phyloP scores from a whole-genome alignment of 2,113 vertebrate species.

The Coregonus clupeaformis region DNA sequence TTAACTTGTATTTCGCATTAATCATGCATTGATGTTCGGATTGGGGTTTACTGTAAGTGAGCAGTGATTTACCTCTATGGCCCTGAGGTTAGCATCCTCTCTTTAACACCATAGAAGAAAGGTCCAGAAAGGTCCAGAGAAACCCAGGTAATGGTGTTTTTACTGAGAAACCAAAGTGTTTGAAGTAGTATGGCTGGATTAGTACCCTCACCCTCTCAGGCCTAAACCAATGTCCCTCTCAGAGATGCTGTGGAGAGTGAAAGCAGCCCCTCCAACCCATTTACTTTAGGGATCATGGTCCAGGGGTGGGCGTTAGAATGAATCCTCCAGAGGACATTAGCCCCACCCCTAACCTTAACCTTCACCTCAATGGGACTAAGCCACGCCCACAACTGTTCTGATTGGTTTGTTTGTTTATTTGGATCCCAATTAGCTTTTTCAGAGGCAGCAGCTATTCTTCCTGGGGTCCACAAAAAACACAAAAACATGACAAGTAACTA shows the following conservation, averaged over 20 bases:
- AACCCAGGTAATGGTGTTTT: slow-evolving; percentile 46
- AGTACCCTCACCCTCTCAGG: slow-evolving; percentile 35
- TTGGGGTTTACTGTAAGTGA: slow-evolving; percentile 15
- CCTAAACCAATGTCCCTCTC: slow-evolving; percentile 16
- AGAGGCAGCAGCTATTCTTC: no score
- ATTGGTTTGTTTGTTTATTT: background rate
- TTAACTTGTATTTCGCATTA: no score
- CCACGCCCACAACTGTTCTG: background rate
- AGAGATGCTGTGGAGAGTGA: slow-evolving; percentile 19
- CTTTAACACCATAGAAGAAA: slow-evolving; percentile 10
- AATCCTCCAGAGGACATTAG: no score
- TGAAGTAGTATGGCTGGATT: slow-evolving; percentile 51
- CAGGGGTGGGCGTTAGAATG: background rate
- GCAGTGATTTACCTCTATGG: slow-evolving; percentile 39
- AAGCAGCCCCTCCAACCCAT: background rate
- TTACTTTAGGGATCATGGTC: background rate
- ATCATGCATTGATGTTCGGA: background rate
- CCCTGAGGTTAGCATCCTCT: slow-evolving; percentile 25
- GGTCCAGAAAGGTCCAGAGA: slow-evolving; percentile 13
- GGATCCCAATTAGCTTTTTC: no score
- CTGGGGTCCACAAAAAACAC: no score
- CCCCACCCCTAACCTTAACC: background rate
- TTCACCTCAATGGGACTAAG: background rate
- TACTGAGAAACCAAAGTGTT: slow-evolving; percentile 33
- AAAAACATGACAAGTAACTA: no score